Evolutionary conservation across 2,113 vertebrate genomes (phyloP).

Genomic region (Nibea albiflora): DNA sequence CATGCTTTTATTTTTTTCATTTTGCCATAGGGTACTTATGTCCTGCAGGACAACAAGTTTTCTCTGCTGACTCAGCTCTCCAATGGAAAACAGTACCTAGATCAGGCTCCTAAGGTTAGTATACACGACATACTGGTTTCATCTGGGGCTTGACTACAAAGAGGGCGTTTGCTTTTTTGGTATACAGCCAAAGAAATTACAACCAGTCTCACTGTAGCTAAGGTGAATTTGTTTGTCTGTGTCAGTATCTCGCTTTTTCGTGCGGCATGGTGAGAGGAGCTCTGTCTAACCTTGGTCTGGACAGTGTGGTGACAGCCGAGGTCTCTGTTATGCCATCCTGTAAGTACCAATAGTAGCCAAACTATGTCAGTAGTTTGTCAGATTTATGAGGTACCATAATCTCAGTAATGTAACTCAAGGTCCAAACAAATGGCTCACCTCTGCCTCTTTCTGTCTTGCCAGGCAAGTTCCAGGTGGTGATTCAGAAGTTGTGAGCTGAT

Average conservation of each 20-base stretch:
- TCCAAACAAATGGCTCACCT: background rate
- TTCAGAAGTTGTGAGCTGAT: conserved; percentile 81
- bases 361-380: background rate
- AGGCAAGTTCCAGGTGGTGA: conserved; percentile 90
- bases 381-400: background rate
- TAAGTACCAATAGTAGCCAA: conserved; percentile 77
- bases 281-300: conserved; percentile 87
- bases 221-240: background rate
- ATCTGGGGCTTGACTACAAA: background rate
- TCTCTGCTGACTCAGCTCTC: conserved; percentile 84
- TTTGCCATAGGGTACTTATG: conserved; percentile 86
- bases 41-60: conserved; percentile 90
- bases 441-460: conserved; percentile 3
- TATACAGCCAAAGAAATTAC: background rate
- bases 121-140: background rate
- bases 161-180: background rate
- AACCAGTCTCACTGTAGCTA: background rate
- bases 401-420: background rate
- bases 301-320: conserved; percentile 88
- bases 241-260: conserved; percentile 89
- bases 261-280: conserved; percentile 89
- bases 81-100: conserved; percentile 87
- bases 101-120: conserved; percentile 89
- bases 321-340: conserved; percentile 88
- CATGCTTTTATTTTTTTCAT: background rate